These are phyloP conservation scores for Anthophora plumipes DNA, from an alignment of 2,888 invertebrate species.

Conservation along the genomic window DNA sequence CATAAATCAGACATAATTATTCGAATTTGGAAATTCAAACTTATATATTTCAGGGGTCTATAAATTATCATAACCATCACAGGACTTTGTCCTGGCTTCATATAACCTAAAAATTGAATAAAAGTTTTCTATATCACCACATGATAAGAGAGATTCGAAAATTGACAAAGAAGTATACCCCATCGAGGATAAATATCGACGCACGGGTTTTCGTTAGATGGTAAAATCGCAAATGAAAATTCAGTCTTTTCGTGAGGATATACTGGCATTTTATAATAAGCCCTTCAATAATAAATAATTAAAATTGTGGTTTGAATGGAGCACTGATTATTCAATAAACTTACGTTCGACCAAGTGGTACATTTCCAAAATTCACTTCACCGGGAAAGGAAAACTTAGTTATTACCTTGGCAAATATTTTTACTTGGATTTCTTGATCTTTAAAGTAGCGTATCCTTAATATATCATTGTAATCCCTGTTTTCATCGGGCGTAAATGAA, in stretches of 20 bases:
- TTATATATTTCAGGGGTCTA: constrained; percentile 47
- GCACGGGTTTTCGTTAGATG: constrained; percentile 30
- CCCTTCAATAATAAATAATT: constrained; percentile 27
- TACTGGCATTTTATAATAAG: constrained; percentile 45
- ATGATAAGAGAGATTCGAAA: background rate
- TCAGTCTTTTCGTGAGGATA: constrained; percentile 21
- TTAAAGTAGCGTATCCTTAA: constrained; percentile 40
- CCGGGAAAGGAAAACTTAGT: constrained; percentile 38
- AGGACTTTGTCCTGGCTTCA: constrained; percentile 26
- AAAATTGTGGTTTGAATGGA: background rate
- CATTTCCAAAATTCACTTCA: constrained; percentile 43
- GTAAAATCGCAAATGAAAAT: constrained; percentile 40
- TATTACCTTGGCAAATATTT: constrained; percentile 14
- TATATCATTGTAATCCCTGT: constrained; percentile 41
- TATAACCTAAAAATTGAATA: constrained; percentile 8
- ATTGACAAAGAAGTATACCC: constrained; percentile 30
- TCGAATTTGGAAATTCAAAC: constrained; percentile 48
- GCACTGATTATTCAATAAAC: background rate
- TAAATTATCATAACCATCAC: constrained; percentile 40
- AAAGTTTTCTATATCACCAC: too few relatives aligned
- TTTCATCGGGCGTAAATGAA: constrained; percentile 42
- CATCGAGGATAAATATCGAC: constrained; percentile 53
- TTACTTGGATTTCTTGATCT: constrained; percentile 9
- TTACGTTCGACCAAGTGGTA: constrained; percentile 52
- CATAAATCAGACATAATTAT: constrained; percentile 51